phyloP scores from a whole-genome alignment of 2,113 vertebrate species.

The Suncus etruscus region DNA sequence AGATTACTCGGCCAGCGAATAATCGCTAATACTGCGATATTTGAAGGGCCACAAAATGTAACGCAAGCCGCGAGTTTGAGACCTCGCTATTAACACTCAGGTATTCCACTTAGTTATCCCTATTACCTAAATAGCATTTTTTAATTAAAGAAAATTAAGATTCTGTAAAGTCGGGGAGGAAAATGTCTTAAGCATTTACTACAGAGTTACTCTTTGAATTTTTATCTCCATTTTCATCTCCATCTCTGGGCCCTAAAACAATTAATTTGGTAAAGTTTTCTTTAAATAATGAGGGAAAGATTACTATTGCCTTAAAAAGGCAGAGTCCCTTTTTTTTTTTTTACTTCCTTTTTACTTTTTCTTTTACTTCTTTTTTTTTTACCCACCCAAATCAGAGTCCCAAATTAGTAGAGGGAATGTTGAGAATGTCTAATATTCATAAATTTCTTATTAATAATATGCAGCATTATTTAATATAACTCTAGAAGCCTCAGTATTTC shows the following conservation, averaged over 20 bases:
- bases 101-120: too few species aligned
- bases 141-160: too few species aligned
- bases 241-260: neutral
- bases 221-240: neutral
- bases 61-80: too few species aligned
- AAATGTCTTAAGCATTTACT: neutral
- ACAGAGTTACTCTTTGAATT: neutral
- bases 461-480: neutral
- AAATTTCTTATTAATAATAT: neutral
- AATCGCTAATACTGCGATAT: too few species aligned
- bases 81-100: too few species aligned
- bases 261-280: neutral
- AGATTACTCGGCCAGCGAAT: too few species aligned
- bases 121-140: too few species aligned
- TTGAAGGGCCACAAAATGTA: too few species aligned
- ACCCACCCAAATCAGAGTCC: neutral
- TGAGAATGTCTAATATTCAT: neutral
- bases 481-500: neutral
- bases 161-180: too few species aligned
- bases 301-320: slow-evolving; percentile 18
- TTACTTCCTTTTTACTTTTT: too few species aligned
- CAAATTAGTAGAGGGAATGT: neutral
- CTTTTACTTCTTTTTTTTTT: too few species aligned
- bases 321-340: neutral
- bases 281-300: neutral